phyloP scores from a whole-genome alignment of 2,888 invertebrate species.

The Formica aserva region DNA sequence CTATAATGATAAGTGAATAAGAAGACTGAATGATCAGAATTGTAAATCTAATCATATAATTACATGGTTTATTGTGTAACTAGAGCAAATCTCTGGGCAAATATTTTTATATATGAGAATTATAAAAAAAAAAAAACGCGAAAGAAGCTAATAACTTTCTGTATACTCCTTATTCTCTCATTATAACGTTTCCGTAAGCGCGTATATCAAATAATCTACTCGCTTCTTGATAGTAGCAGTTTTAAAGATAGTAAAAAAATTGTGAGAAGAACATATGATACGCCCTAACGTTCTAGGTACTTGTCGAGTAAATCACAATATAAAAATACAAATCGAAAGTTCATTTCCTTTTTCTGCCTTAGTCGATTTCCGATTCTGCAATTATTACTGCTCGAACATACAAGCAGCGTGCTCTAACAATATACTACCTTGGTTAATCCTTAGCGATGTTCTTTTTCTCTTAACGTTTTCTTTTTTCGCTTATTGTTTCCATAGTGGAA shows the following conservation, averaged over 20 bases:
- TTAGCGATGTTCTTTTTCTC: constrained; percentile 44
- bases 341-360: constrained; percentile 59
- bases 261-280: constrained; percentile 66
- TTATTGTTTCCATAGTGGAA: constrained; percentile 28
- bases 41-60: constrained; percentile 9
- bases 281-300: constrained; percentile 71
- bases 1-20: constrained; percentile 62
- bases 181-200: constrained; percentile 44
- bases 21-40: constrained; percentile 43
- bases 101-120: neutral
- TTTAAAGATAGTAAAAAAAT: constrained; percentile 65
- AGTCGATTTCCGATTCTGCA: constrained; percentile 32
- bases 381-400: constrained; percentile 48
- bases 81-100: constrained; percentile 2
- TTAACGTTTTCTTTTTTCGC: constrained; percentile 1
- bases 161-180: constrained; percentile 41
- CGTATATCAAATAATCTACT: constrained; percentile 57
- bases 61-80: neutral
- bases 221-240: constrained; percentile 40
- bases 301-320: constrained; percentile 78
- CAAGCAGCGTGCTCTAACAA: constrained; percentile 53
- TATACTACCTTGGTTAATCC: constrained; percentile 57
- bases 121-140: constrained; percentile 35
- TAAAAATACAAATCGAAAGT: constrained; percentile 83
- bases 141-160: constrained; percentile 17